Percentiles rank a stretch among this genome's conserved stretches.
Conservation (phyloP, 92 coral and sea anemone species). For the Epizoanthus stellaris region DNA sequence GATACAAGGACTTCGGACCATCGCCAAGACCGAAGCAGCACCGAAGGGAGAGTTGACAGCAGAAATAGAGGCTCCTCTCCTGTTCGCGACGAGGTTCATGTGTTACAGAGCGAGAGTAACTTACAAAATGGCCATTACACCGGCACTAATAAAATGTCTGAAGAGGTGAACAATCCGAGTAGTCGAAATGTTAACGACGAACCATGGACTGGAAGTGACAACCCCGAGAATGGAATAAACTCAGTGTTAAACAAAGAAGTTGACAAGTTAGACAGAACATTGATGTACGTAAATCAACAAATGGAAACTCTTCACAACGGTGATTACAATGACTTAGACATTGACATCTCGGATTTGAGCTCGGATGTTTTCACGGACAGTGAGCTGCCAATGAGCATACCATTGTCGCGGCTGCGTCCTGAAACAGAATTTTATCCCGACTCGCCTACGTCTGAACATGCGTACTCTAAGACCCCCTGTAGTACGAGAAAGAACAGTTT, state of each 20-base stretch:
- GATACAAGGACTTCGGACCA: constrained; percentile 32
- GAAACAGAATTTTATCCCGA: constrained; percentile 90
- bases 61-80: constrained; percentile 46
- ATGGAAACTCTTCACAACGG: constrained; percentile 82
- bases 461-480: constrained; percentile 97
- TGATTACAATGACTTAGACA: constrained; percentile 77
- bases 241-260: constrained; percentile 46
- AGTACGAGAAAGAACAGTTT: constrained; percentile 93
- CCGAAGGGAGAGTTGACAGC: constrained; percentile 29
- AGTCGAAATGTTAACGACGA: background rate
- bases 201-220: background rate
- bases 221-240: constrained; percentile 12
- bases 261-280: constrained; percentile 74
- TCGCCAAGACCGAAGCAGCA: constrained; percentile 44
- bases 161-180: background rate
- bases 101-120: background rate
- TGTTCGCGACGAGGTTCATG: background rate
- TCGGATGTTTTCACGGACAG: constrained; percentile 90
- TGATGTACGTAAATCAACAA: constrained; percentile 82
- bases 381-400: constrained; percentile 68
- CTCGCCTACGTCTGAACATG: constrained; percentile 88
- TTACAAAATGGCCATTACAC: background rate
- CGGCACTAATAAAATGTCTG: background rate
- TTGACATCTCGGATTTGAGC: constrained; percentile 80
- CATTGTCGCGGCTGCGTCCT: constrained; percentile 63